Evolutionary conservation across 2,888 invertebrate species (phyloP).

Genomic region (Cataglyphis cursor): DNA sequence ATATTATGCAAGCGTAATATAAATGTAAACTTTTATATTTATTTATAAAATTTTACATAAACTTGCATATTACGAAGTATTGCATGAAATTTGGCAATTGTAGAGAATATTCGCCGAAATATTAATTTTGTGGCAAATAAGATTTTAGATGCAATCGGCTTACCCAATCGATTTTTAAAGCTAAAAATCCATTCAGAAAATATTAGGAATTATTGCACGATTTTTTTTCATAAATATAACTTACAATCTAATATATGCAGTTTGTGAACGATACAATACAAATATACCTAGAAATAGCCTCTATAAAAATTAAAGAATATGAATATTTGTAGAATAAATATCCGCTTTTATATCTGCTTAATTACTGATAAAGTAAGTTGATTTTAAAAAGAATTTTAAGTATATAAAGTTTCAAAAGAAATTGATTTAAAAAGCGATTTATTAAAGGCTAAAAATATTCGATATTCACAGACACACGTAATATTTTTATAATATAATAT

Average conservation of each 20-base stretch:
- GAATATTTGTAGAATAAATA: background rate
- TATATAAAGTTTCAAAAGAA: background rate
- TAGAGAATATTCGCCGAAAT: background rate
- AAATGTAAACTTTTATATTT: background rate
- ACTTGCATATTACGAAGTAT: background rate
- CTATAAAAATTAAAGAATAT: background rate
- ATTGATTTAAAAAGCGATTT: background rate
- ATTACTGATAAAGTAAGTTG: background rate
- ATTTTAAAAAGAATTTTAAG: background rate
- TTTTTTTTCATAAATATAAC: background rate
- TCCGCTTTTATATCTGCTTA: background rate
- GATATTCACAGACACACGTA: background rate
- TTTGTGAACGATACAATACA: background rate
- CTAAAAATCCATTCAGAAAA: constrained; percentile 1
- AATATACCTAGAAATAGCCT: background rate
- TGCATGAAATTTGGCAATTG: background rate
- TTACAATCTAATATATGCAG: background rate
- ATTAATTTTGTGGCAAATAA: background rate
- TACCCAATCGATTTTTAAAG: background rate
- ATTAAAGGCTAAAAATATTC: background rate
- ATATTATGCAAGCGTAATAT: background rate
- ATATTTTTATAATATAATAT: background rate
- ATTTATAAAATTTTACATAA: background rate
- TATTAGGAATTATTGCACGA: background rate
- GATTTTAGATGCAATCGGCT: background rate